These are phyloP conservation scores for Tolypeutes matacus DNA, from an alignment of 2,797 vertebrate genomes.

Conservation along the genomic window DNA sequence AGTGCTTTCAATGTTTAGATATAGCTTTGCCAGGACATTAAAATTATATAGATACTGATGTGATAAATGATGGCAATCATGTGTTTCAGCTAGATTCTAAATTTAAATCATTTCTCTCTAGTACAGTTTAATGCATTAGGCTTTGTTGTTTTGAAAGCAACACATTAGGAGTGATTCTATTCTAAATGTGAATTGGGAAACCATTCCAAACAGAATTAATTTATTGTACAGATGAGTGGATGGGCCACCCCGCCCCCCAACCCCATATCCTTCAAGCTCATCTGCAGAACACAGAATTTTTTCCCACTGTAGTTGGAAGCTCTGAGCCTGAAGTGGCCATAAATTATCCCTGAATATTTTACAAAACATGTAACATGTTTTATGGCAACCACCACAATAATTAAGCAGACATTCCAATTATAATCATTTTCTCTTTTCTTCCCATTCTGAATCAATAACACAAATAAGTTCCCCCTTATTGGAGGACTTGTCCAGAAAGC, in stretches of 20 bases:
- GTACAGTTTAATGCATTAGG: not conserved
- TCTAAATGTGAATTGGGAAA: slow-evolving; percentile 60
- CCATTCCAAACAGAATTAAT: not conserved
- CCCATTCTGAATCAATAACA: not conserved
- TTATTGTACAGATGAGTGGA: not conserved
- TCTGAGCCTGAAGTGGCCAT: slow-evolving; percentile 32
- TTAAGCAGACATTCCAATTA: slow-evolving; percentile 53
- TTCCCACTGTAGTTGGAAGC: not conserved
- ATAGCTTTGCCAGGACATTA: not conserved
- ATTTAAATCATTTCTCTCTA: slow-evolving; percentile 48
- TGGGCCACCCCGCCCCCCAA: not conserved
- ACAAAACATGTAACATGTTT: not conserved
- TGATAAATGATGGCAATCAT: not conserved
- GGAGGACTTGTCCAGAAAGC: not conserved
- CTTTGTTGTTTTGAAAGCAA: slow-evolving; percentile 35
- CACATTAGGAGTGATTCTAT: not conserved
- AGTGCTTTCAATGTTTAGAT: fast-evolving
- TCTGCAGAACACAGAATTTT: slow-evolving; percentile 51
- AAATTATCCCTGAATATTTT: slow-evolving; percentile 63
- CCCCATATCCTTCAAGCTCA: not conserved
- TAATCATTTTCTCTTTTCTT: slow-evolving; percentile 33
- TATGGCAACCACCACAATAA: not conserved
- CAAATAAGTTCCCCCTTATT: not conserved
- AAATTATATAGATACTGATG: slow-evolving; percentile 13
- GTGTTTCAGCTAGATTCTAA: slow-evolving; percentile 41